phyloP scores from a whole-genome alignment of 2,888 invertebrate species.

The Temnothorax unifasciatus region DNA sequence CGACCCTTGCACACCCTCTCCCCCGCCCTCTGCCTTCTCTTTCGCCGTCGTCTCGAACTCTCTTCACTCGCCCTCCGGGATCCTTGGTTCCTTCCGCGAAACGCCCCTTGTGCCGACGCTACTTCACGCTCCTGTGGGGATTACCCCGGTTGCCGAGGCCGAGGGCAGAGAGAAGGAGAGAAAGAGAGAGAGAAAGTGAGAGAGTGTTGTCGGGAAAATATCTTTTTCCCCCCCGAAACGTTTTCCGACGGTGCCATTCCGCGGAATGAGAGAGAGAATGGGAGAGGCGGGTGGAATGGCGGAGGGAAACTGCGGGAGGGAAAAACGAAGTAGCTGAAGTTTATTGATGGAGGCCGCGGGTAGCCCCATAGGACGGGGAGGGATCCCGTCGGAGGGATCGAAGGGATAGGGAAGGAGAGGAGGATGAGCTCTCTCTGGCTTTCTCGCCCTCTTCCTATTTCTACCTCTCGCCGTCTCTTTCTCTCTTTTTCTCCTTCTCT shows the following conservation, averaged over 20 bases:
- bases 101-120: conserved; percentile 57
- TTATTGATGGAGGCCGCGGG: conserved; percentile 58
- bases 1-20: conserved; percentile 39
- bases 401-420: conserved; percentile 21
- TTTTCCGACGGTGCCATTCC: conserved; percentile 54
- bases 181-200: neutral
- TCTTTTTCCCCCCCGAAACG: conserved; percentile 49
- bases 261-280: conserved; percentile 54
- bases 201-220: conserved; percentile 48
- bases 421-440: conserved; percentile 45
- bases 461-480: neutral
- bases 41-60: conserved; percentile 30
- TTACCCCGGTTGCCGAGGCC: conserved; percentile 31
- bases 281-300: conserved; percentile 48
- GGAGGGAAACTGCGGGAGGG: conserved; percentile 48
- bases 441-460: conserved; percentile 22
- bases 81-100: conserved; percentile 52
- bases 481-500: neutral
- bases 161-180: conserved; percentile 2
- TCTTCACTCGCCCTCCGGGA: conserved; percentile 50
- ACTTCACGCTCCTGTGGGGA: conserved; percentile 55
- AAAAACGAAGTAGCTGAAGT: conserved; percentile 58
- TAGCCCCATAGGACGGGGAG: conserved; percentile 53
- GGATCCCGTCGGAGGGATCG: conserved; percentile 46
- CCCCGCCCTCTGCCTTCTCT: neutral